These are phyloP conservation scores for Autographa gamma DNA, from an alignment of 2,888 invertebrate genomes.

Conservation along the genomic window DNA sequence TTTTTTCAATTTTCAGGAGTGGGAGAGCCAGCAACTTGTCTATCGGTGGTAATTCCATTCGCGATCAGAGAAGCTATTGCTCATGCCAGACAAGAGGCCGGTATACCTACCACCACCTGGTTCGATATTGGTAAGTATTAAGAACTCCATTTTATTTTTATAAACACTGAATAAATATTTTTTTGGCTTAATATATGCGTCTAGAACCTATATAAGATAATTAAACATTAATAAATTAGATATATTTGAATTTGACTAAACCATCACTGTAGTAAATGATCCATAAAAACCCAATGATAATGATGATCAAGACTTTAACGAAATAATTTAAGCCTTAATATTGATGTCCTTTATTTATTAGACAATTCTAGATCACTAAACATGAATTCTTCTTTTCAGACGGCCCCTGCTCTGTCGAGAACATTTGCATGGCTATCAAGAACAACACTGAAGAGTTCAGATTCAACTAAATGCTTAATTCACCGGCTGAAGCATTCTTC, in stretches of 20 bases:
- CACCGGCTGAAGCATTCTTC: not conserved
- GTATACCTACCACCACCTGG: slow-evolving; percentile 82
- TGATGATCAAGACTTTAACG: not conserved
- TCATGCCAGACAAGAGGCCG: slow-evolving; percentile 88
- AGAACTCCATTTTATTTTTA: too few species aligned
- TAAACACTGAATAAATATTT: too few species aligned
- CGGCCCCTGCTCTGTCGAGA: slow-evolving; percentile 65
- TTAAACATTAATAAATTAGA: too few species aligned
- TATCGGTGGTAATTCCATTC: slow-evolving; percentile 76
- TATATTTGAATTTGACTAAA: too few species aligned
- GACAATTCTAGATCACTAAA: not conserved
- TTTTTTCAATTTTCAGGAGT: slow-evolving; percentile 67
- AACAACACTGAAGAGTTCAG: slow-evolving; percentile 32
- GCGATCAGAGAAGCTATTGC: slow-evolving; percentile 89
- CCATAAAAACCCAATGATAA: not conserved
- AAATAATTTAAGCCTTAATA: too few species aligned
- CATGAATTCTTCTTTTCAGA: slow-evolving; percentile 58
- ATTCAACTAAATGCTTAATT: slow-evolving; percentile 10
- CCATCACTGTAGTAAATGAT: too few species aligned
- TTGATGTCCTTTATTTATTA: not conserved
- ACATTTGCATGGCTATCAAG: slow-evolving; percentile 54
- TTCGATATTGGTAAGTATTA: slow-evolving; percentile 84
- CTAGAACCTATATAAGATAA: too few species aligned
- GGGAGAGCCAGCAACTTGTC: slow-evolving; percentile 80
- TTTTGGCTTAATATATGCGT: too few species aligned